Conservation (phyloP, 2,888 invertebrate genomes). For the Tiliacea citrago region DNA sequence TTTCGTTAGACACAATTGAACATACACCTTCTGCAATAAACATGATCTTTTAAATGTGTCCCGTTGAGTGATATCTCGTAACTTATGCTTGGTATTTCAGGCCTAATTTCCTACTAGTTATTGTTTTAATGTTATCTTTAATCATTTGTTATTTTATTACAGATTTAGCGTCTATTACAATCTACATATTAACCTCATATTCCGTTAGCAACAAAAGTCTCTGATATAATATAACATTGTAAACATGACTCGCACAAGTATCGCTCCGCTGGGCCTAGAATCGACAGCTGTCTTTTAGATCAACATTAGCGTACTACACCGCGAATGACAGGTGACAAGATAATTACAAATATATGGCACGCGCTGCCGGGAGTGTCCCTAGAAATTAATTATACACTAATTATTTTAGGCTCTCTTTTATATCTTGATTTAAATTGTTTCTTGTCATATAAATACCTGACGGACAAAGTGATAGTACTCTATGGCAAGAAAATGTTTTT, state of each 20-base stretch:
- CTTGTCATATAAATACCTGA: neutral
- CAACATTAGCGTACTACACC: constrained; percentile 32
- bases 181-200: neutral
- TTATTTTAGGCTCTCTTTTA: constrained; percentile 1
- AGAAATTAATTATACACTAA: constrained; percentile 21
- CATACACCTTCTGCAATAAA: too few species aligned
- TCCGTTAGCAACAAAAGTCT: constrained; percentile 30
- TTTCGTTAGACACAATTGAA: neutral
- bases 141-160: neutral
- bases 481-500: neutral
- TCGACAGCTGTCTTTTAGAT: constrained; percentile 53
- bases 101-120: neutral
- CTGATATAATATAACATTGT: neutral
- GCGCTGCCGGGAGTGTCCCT: constrained; percentile 9
- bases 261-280: constrained; percentile 16
- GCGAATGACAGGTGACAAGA: constrained; percentile 50
- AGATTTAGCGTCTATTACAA: neutral
- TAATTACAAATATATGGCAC: constrained; percentile 58
- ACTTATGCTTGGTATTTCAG: neutral
- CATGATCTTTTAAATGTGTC: neutral
- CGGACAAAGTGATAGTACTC: too few species aligned
- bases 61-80: neutral
- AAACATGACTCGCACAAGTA: constrained; percentile 23
- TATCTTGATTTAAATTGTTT: neutral
- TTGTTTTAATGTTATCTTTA: neutral